Conservation (phyloP, 2,888 invertebrate species). For the Zootermopsis nevadensis region DNA sequence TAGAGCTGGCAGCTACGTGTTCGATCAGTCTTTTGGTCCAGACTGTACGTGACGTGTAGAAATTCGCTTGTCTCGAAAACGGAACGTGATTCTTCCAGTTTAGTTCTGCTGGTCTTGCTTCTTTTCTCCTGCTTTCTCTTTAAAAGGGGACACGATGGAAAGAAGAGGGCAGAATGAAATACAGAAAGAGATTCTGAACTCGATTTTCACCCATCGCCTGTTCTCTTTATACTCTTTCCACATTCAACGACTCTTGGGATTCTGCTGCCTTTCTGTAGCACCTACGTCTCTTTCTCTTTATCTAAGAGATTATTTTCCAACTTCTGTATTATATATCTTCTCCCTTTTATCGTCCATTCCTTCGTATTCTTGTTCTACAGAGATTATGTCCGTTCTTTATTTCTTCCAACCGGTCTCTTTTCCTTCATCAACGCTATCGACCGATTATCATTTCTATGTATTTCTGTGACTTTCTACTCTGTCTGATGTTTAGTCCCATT, state of each 20-base stretch:
- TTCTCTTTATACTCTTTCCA: not conserved
- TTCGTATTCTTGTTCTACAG: not conserved
- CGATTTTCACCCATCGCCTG: not conserved
- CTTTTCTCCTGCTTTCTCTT: not conserved
- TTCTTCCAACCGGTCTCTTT: not conserved
- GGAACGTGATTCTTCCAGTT: constrained; percentile 29
- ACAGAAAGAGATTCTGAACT: not conserved
- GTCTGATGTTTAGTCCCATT: not conserved
- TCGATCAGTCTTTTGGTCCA: constrained; percentile 21
- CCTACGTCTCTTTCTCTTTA: not conserved
- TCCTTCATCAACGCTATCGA: not conserved
- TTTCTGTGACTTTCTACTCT: not conserved
- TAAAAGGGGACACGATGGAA: not conserved
- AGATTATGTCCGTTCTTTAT: not conserved
- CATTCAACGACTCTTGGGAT: not conserved
- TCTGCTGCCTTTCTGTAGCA: not conserved
- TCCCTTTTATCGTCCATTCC: not conserved
- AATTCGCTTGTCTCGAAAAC: constrained; percentile 22
- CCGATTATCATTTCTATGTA: not conserved
- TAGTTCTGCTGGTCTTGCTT: not conserved
- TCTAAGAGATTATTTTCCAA: not conserved
- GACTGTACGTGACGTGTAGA: constrained; percentile 27
- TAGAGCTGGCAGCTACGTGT: constrained; percentile 10
- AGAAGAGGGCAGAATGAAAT: not conserved
- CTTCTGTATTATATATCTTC: not conserved